Base-by-base conservation (phyloP, 2,888 invertebrate genomes). In the Lasiommata megera region DNA sequence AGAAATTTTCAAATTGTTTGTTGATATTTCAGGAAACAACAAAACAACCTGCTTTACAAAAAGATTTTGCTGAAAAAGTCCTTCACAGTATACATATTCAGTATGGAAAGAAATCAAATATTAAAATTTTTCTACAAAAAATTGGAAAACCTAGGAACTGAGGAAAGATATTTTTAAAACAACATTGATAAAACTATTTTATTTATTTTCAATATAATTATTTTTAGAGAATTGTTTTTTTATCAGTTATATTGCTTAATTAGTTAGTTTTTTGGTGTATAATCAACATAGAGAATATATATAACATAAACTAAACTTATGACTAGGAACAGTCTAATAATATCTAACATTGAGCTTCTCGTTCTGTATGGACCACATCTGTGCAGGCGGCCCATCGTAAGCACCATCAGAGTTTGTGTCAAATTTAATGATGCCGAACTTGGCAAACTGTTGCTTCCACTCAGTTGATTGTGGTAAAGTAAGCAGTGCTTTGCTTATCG, bases 321-420 rank as follows among this genome's bases (percentile, higher is more conserved):
- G 36, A 84, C 64, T 14, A 91, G 74, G 29, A 79, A 66, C 51
- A 84, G 61, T 70, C 92, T 90, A 92, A 87, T 92, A 92, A 88
- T 92, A 92, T 72, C 88, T 79, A 79, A 92, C 70, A 73, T 87
- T 89, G 84, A 92, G 83, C 76, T 85, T 88, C 71, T 86, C 85
- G 66, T 78, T 80, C 72, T 85, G 80, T 81, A 82, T 79, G 81
- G 87, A 74, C 81, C 91, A 82, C 86, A 88, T 74, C 76, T 91
- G 90, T 84, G 90, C 86, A 85, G 84, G 73, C 78, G 84, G 74
- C 82, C 88, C 84, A 78, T 88, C 73, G 70, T 92, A 92, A 72
- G 82, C 76, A 77, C 78, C 85, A 82, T 84, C 72, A 61, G 77
- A 80, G 69, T 92, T 92, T 17, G 56, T 67, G 3, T 73, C 84